These are phyloP conservation scores for Hirtodrosophila trivittata DNA, from an alignment of 2,888 invertebrate genomes.

Conservation along the genomic window DNA sequence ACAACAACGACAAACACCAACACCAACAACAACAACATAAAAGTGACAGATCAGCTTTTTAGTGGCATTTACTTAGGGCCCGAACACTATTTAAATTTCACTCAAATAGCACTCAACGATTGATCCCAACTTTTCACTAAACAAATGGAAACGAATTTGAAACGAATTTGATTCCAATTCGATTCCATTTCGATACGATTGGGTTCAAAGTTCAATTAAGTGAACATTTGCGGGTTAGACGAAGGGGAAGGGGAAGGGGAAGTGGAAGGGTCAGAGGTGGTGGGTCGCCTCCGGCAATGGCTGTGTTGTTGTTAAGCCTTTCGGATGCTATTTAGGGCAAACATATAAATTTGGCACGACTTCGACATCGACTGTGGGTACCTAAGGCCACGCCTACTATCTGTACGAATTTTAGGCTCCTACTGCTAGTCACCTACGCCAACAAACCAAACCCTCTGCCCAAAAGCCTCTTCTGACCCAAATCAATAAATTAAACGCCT, in stretches of 20 bases:
- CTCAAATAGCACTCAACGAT: constrained; percentile 42
- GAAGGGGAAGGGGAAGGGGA: not conserved
- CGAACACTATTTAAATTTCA: constrained; percentile 59
- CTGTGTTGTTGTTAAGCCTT: constrained; percentile 63
- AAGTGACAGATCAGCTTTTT: constrained; percentile 57
- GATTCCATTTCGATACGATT: constrained; percentile 32
- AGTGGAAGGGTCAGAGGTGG: not conserved
- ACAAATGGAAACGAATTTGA: constrained; percentile 36
- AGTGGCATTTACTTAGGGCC: constrained; percentile 30
- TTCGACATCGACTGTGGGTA: constrained; percentile 8
- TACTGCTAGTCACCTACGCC: not conserved
- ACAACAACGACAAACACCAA: constrained; percentile 10
- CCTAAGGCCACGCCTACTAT: constrained; percentile 27
- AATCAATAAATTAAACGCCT: constrained; percentile 69
- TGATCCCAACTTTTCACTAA: not conserved
- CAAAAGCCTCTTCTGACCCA: constrained; percentile 20
- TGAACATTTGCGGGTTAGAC: constrained; percentile 45
- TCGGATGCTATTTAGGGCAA: constrained; percentile 67
- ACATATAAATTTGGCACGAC: constrained; percentile 65
- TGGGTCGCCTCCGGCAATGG: not conserved
- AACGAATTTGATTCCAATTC: constrained; percentile 22
- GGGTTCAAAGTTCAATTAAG: constrained; percentile 73
- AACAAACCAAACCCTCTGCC: not conserved
- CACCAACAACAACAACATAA: constrained; percentile 12
- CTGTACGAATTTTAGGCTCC: constrained; percentile 3